Evolutionary conservation across 2,888 invertebrate species (phyloP).

Genomic region (Dicycla oo): DNA sequence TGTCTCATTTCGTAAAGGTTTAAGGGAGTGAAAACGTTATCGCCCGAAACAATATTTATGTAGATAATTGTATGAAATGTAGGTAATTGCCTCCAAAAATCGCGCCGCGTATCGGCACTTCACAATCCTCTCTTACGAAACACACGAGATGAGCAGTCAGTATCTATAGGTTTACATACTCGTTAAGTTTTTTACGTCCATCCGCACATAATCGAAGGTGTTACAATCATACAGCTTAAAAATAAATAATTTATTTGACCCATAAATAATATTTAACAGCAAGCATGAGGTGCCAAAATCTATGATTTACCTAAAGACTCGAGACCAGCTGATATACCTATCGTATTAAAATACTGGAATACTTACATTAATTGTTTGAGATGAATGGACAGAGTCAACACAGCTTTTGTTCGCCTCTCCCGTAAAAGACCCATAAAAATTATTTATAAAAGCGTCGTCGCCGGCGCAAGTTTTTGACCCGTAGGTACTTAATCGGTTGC

Average conservation of each 20-base stretch:
- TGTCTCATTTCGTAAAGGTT: too few relatives aligned
- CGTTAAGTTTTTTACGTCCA: too few relatives aligned
- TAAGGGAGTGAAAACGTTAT: too few relatives aligned
- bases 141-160: not conserved
- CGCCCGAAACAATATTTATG: too few relatives aligned
- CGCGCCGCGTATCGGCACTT: too few relatives aligned
- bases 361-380: slow-evolving; percentile 1
- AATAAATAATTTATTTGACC: slow-evolving; percentile 6
- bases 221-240: not conserved
- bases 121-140: too few relatives aligned
- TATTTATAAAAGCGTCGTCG: slow-evolving; percentile 59
- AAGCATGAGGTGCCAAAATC: slow-evolving; percentile 10
- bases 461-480: slow-evolving; percentile 62
- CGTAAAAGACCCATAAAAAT: slow-evolving; percentile 54
- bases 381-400: slow-evolving; percentile 14
- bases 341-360: not conserved
- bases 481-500: slow-evolving; percentile 56
- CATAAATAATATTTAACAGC: slow-evolving; percentile 19
- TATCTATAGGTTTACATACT: not conserved
- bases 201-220: not conserved
- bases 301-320: not conserved
- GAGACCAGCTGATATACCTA: not conserved
- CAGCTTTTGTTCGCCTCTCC: slow-evolving; percentile 43
- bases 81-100: too few relatives aligned
- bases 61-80: too few relatives aligned